These are phyloP conservation scores for Myopa tessellatipennis DNA, from an alignment of 2,888 invertebrate genomes.

Conservation along the genomic window DNA sequence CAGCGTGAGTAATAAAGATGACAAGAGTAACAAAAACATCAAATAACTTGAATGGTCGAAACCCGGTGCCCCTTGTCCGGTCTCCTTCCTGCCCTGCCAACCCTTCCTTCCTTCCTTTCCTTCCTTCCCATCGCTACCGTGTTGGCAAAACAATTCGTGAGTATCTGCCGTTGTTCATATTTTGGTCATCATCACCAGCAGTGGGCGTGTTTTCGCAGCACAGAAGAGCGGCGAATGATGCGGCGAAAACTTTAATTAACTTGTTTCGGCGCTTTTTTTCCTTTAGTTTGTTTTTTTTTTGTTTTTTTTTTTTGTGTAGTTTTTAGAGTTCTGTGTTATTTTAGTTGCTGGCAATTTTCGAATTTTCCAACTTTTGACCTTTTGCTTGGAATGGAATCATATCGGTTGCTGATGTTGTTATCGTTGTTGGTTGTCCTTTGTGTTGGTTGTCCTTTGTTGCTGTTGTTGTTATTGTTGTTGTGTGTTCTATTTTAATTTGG, in stretches of 20 bases:
- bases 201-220: no score
- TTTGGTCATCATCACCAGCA: no score
- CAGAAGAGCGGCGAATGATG: neutral
- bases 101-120: no score
- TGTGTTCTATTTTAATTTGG: neutral
- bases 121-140: no score
- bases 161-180: no score
- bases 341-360: conserved; percentile 3
- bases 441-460: neutral
- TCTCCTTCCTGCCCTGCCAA: no score
- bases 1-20: neutral
- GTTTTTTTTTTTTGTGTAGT: neutral
- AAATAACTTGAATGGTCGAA: neutral
- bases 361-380: conserved; percentile 16
- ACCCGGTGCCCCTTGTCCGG: no score
- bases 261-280: neutral
- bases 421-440: neutral
- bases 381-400: conserved; percentile 12
- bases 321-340: neutral
- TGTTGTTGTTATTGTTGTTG: neutral
- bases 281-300: neutral
- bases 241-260: conserved; percentile 25
- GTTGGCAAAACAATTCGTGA: no score
- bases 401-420: neutral
- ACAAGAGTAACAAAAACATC: neutral